Base-by-base conservation (phyloP, 2,888 invertebrate species). In the Strigamia crassipes region DNA sequence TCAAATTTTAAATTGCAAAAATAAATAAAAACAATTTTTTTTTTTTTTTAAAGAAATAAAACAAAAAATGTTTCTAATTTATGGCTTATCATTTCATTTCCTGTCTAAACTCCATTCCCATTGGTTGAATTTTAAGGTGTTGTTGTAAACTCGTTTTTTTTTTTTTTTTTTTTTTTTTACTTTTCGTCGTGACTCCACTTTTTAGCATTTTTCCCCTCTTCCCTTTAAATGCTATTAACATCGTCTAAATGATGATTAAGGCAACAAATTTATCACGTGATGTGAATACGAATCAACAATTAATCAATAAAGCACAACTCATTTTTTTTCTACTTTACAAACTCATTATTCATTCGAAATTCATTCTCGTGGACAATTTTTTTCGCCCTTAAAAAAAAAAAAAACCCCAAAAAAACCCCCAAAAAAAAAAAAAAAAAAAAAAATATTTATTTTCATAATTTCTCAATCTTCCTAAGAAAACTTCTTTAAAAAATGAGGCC, bases 221-320 rank as follows among this genome's bases (percentile, higher is more conserved):
- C 12, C 61, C 21, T 21, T 66, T 66, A 21, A 23, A 21, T 66
- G 61, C 61, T 66, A 66, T 66, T 66, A 66, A 66, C 61, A 66
- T 66, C 21, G 21, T 21, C 61, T 66, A 66, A 66, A 66, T 66
- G 61, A 66, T 66, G 61, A 66, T 66, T 66, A 66, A 66, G 61
- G 61, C 61, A 66, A 66, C 61, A 66, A 66, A 66, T 66, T 66
- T 18, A 66, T 66, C 61, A 66, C 21, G 61, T 66, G 61, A 66
- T 23, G 61, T 66, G 61, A 66, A 66, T 66, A 23, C 61, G 61
- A 66, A 66, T n/a, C 61, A 66, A 66, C 61, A 66, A 66, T 66
- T 66, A 66, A 66, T 66, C 61, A 66, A 66, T 66, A 66, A 66
- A 23, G 21, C 18, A 21, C 61, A 66, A 66, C 61, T 66, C 61